A percentile compares a stretch with the other conserved stretches of the same genome.
Evolutionary conservation across 2,888 invertebrate species (phyloP).

Genomic region (Agrenia bidenticulata): DNA sequence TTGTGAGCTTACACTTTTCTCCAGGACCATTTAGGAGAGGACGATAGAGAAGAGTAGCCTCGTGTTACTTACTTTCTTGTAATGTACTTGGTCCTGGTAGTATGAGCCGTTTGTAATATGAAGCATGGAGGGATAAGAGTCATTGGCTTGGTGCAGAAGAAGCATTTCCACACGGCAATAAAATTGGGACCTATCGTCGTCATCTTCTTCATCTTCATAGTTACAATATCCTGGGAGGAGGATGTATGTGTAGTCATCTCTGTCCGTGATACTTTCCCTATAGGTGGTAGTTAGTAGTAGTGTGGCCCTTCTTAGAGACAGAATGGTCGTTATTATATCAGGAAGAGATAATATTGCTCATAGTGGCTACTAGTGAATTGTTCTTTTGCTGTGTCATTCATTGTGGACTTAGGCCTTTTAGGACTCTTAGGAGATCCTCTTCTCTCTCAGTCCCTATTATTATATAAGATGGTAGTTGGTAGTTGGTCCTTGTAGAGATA

Average conservation of each 20-base stretch:
- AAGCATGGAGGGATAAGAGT: constrained; percentile 6
- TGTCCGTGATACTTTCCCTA: neutral
- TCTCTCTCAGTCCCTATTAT: too few relatives aligned
- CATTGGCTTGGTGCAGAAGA: constrained; percentile 2
- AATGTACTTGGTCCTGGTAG: too few relatives aligned
- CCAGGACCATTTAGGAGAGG: too few relatives aligned
- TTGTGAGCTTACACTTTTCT: too few relatives aligned
- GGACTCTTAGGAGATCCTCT: neutral
- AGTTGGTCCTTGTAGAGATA: too few relatives aligned
- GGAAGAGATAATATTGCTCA: constrained; percentile 7
- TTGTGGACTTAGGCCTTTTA: neutral
- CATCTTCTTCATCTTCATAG: neutral
- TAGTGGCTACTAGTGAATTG: neutral
- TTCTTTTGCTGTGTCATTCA: constrained; percentile 11
- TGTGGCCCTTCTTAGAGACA: constrained; percentile 9
- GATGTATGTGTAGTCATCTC: neutral
- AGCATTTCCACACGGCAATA: constrained; percentile 12
- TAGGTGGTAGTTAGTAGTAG: neutral
- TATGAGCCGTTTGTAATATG: neutral
- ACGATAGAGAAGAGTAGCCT: too few relatives aligned
- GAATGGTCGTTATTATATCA: constrained; percentile 11
- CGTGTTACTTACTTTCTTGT: too few relatives aligned
- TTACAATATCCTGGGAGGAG: neutral
- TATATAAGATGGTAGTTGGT: constrained; percentile 5
- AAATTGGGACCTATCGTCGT: constrained; percentile 9